These are phyloP conservation scores for Acestrorhynchus altus DNA, from an alignment of 2,797 vertebrate species.

Conservation along the genomic window DNA sequence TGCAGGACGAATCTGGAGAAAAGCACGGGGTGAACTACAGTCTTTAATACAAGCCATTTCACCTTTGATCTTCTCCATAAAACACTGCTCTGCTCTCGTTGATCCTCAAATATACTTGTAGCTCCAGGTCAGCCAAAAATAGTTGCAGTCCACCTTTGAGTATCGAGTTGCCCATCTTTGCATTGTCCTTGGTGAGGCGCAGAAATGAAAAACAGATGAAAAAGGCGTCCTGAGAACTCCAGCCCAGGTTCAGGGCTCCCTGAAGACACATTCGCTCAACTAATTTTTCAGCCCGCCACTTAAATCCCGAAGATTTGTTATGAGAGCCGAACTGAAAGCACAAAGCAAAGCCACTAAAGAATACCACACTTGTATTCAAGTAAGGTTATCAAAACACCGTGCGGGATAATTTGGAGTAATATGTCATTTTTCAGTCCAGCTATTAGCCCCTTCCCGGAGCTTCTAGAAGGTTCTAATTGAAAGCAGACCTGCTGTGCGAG, in stretches of 20 bases:
- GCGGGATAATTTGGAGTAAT: constrained; percentile 40
- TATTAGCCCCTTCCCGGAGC: constrained; percentile 41
- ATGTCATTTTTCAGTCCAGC: constrained; percentile 38
- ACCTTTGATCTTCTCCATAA: neutral
- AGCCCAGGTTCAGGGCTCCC: constrained; percentile 18
- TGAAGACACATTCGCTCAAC: constrained; percentile 27
- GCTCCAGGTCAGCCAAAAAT: constrained; percentile 5
- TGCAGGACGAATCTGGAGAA: too few species aligned
- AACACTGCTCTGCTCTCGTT: neutral
- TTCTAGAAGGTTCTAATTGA: constrained; percentile 51
- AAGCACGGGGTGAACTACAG: neutral
- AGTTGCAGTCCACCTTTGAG: neutral
- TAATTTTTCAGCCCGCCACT: constrained; percentile 28
- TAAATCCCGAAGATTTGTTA: constrained; percentile 31
- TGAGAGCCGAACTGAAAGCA: constrained; percentile 27
- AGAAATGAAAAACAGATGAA: constrained; percentile 38
- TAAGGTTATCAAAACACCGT: constrained; percentile 57
- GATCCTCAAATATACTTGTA: neutral
- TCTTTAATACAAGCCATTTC: neutral
- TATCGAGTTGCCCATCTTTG: constrained; percentile 17
- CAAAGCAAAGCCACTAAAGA: constrained; percentile 20
- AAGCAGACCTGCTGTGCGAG: constrained; percentile 39
- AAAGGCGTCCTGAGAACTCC: constrained; percentile 27
- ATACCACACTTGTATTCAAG: constrained; percentile 8
- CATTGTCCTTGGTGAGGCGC: constrained; percentile 26